Conservation (phyloP, 1,140 invertebrate species). For the Caenorhabditis briggsae region DNA sequence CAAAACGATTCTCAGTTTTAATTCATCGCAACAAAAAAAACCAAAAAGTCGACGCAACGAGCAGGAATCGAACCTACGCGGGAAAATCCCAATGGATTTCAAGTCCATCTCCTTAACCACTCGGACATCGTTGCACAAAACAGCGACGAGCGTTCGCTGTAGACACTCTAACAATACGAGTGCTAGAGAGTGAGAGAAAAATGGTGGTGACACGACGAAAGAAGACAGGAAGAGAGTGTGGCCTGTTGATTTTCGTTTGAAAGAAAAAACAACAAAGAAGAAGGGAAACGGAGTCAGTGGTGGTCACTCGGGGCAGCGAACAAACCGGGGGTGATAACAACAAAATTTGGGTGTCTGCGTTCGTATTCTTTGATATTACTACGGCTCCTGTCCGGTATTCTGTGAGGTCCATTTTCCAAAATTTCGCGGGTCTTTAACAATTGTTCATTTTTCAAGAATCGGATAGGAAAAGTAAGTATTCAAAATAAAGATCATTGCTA, state of each 20-base stretch:
- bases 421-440: no score
- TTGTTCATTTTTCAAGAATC: no score
- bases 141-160: not conserved
- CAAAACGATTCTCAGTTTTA: no score
- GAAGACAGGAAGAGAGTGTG: not conserved
- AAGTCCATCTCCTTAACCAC: slow-evolving; percentile 63
- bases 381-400: no score
- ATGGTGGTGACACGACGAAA: not conserved
- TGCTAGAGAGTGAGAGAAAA: not conserved
- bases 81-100: slow-evolving; percentile 66
- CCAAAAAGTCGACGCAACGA: slow-evolving; percentile 53
- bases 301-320: not conserved
- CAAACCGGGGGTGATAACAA: slow-evolving; percentile 8
- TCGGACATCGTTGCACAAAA: slow-evolving; percentile 62
- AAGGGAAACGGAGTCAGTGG: not conserved
- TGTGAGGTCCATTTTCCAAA: no score
- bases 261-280: not conserved
- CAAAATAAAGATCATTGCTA: no score
- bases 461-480: no score
- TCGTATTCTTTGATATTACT: no score
- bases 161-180: not conserved
- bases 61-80: slow-evolving; percentile 66
- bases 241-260: not conserved
- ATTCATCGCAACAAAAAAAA: not conserved
- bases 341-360: not conserved